Percentiles rank a stretch among this genome's conserved stretches.
These are phyloP conservation scores for Amphimallon solstitiale DNA, from an alignment of 2,888 invertebrate genomes.

Conservation along the genomic window DNA sequence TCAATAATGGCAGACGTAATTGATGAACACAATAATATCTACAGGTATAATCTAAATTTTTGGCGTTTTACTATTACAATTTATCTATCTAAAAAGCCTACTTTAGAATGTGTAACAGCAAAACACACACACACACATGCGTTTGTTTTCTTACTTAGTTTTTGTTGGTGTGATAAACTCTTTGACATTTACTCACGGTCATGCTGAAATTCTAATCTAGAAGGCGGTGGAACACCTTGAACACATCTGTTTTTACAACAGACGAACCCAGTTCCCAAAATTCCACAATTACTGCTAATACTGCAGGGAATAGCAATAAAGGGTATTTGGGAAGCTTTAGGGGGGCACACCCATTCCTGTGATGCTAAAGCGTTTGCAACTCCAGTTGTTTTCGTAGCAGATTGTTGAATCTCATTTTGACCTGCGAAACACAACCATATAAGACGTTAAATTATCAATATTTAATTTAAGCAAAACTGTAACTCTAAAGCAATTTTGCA, in stretches of 20 bases:
- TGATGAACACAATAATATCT: too few relatives aligned
- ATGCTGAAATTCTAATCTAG: slow-evolving; percentile 50
- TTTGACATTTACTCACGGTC: slow-evolving; percentile 41
- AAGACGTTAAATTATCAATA: too few relatives aligned
- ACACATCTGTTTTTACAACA: slow-evolving; percentile 68
- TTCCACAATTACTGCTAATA: slow-evolving; percentile 64
- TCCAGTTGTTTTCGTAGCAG: not conserved
- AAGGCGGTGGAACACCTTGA: slow-evolving; percentile 62
- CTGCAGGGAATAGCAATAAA: slow-evolving; percentile 68
- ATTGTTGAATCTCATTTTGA: slow-evolving; percentile 30
- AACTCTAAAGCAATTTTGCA: not conserved
- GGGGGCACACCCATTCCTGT: slow-evolving; percentile 48
- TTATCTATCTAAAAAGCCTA: too few relatives aligned
- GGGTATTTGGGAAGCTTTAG: slow-evolving; percentile 43
- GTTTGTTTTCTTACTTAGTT: not conserved
- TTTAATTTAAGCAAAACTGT: too few relatives aligned
- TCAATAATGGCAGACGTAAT: too few relatives aligned
- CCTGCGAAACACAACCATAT: slow-evolving; percentile 11
- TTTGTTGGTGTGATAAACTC: too few relatives aligned
- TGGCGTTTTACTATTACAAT: too few relatives aligned
- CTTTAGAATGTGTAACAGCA: too few relatives aligned
- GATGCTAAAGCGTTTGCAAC: not conserved
- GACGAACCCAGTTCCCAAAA: slow-evolving; percentile 66
- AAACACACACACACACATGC: too few relatives aligned
- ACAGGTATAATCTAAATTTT: too few relatives aligned